Conservation (phyloP, 2,888 invertebrate species). For the Platynereis dumerilii region DNA sequence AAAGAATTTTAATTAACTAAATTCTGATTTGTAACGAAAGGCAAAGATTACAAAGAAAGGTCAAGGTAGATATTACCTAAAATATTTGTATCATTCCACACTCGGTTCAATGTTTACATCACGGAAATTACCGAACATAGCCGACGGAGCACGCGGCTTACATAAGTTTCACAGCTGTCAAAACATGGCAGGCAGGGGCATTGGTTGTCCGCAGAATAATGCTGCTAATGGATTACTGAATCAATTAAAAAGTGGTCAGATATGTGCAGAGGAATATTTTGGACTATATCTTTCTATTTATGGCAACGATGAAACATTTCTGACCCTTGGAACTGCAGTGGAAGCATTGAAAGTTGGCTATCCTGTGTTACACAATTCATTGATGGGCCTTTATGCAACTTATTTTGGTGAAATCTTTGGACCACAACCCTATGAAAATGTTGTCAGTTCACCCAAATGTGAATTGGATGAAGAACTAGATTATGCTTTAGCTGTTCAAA, state of each 20-base stretch:
- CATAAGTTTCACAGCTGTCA: not conserved
- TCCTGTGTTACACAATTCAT: slow-evolving; percentile 30
- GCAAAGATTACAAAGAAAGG: too few species aligned
- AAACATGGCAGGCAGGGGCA: too few species aligned
- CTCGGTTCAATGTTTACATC: not conserved
- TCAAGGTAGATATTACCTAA: too few species aligned
- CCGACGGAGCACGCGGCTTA: not conserved
- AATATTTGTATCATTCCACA: too few species aligned
- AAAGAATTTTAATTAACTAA: too few species aligned
- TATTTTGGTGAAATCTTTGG: slow-evolving; percentile 32
- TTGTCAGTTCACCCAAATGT: slow-evolving; percentile 38
- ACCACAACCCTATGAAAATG: slow-evolving; percentile 30
- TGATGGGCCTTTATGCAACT: slow-evolving; percentile 31
- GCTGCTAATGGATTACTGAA: too few species aligned
- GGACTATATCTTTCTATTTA: slow-evolving; percentile 39
- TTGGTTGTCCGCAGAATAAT: too few species aligned
- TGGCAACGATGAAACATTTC: slow-evolving; percentile 36
- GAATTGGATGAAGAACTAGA: slow-evolving; percentile 40
- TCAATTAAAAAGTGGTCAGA: not conserved
- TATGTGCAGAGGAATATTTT: slow-evolving; percentile 41
- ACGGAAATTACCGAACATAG: not conserved
- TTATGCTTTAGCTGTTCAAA: slow-evolving; percentile 37
- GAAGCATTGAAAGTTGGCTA: not conserved
- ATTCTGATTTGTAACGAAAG: too few species aligned
- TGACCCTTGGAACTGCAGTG: slow-evolving; percentile 23